Base-by-base conservation (phyloP, 1,140 invertebrate genomes). In the Dendrolimus kikuchii region DNA sequence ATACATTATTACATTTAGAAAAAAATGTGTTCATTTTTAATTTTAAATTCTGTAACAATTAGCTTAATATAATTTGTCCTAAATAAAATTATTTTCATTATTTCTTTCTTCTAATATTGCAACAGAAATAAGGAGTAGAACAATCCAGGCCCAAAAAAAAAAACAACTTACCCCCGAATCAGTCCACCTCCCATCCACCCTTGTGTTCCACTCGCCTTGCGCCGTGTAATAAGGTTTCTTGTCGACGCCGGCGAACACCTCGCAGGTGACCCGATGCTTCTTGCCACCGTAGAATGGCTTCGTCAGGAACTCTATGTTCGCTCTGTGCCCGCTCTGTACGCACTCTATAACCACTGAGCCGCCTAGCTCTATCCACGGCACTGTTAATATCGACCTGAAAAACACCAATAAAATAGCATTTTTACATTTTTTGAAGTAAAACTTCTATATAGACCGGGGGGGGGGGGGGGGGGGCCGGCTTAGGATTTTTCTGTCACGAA, bases 261-360 rank as follows among this genome's bases (percentile, higher is more conserved):
- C 96, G 51, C 95, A 96, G 5, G 91, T 92, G 45, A 99, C 92
- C 55, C 93, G 90, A 81, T 99, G 95, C 66, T 96, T 94, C 84
- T 98, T 98, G 38, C 97, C 97, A 10, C 97, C 96, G 83, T 99
- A 99, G 87, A 99, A 98, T 7, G 97, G 97, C 90, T 99, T 99
- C 6, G 97, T 99, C 50, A 97, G 89, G 87, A 99, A 99, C 81
- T 98, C 95, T 9, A 99, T 90, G 64, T 93, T 92, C 23, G 96
- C 95, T 70, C 91, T 90, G 76, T 96, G 97, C 44, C 96, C 96
- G 4, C 96, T 97, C 79, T 98, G 95, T 10, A 92, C 89, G 81
- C 96, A 99, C 49, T 91, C 93, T 57, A 99, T 96, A 10, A 90
- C 92, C 2, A 97, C 94, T 4, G 92, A 92, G 47, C 98, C 97